Evolutionary conservation across 2,797 vertebrate genomes (phyloP).

Genomic region (Cyclopterus lumpus): DNA sequence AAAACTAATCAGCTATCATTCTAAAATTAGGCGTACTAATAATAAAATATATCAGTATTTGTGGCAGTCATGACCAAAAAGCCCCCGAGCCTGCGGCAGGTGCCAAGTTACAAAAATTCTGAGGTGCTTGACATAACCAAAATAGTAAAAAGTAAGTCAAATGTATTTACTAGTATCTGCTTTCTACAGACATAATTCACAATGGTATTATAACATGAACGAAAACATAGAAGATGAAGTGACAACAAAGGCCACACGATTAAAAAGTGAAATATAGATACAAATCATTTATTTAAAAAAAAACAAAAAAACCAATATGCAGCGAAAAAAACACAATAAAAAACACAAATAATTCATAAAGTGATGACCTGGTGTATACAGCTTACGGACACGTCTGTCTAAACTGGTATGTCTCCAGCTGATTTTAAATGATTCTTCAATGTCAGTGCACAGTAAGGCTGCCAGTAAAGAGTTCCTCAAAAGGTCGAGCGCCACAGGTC

Average conservation of each 20-base stretch:
- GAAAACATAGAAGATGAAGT: not conserved
- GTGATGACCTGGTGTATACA: too few relatives aligned
- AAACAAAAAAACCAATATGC: too few relatives aligned
- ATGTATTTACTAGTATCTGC: too few relatives aligned
- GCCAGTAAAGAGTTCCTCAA: not conserved
- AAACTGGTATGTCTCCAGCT: not conserved
- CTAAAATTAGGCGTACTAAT: not conserved
- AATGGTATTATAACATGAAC: not conserved
- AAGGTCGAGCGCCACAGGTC: not conserved
- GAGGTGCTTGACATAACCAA: not conserved
- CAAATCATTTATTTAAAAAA: too few relatives aligned
- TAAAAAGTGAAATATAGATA: not conserved
- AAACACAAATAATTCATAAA: not conserved
- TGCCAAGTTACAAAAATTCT: not conserved
- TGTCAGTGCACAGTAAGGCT: not conserved
- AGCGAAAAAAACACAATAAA: not conserved
- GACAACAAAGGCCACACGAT: not conserved
- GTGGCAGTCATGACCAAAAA: not conserved
- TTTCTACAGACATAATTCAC: not conserved
- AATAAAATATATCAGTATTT: not conserved
- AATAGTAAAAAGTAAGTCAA: not conserved
- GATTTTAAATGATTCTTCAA: not conserved
- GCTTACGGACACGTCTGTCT: not conserved
- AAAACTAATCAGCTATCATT: not conserved
- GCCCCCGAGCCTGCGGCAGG: not conserved